Conservation (phyloP, 2,888 invertebrate species). For the Sycophila texana region DNA sequence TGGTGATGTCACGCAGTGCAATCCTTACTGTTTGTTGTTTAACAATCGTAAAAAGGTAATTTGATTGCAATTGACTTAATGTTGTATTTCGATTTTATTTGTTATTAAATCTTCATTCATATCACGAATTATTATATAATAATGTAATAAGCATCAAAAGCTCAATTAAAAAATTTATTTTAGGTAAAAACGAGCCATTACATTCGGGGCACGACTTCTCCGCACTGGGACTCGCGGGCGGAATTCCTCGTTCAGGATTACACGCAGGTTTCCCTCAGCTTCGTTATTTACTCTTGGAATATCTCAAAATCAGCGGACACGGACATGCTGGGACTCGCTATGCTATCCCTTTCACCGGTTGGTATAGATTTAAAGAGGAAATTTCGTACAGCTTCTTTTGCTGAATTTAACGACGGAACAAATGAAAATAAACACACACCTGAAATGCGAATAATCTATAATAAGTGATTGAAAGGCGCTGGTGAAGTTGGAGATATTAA, state of each 20-base stretch:
- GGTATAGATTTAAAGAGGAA: slow-evolving; percentile 2
- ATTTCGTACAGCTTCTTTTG: no score
- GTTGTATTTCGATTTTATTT: not conserved
- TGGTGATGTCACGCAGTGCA: slow-evolving; percentile 74
- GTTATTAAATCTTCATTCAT: not conserved
- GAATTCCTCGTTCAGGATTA: slow-evolving; percentile 78
- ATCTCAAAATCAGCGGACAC: slow-evolving; percentile 76
- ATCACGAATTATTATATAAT: no score
- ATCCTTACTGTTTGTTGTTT: slow-evolving; percentile 78
- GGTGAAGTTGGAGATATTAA: not conserved
- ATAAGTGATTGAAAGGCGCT: no score
- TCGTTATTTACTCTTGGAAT: slow-evolving; percentile 78
- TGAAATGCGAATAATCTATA: no score
- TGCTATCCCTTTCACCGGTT: slow-evolving; percentile 75
- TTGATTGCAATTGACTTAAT: not conserved
- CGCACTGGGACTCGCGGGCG: slow-evolving; percentile 76
- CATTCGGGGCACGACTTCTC: slow-evolving; percentile 74
- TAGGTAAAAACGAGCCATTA: slow-evolving; percentile 78
- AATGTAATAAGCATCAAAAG: no score
- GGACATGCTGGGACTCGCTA: slow-evolving; percentile 77
- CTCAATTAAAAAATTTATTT: slow-evolving; percentile 36
- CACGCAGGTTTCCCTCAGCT: slow-evolving; percentile 76
- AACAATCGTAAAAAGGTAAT: slow-evolving; percentile 77
- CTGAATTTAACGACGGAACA: no score
- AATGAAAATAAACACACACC: no score